These are phyloP conservation scores for Mimumesa dahlbomi DNA, from an alignment of 2,888 invertebrate genomes.

Conservation along the genomic window DNA sequence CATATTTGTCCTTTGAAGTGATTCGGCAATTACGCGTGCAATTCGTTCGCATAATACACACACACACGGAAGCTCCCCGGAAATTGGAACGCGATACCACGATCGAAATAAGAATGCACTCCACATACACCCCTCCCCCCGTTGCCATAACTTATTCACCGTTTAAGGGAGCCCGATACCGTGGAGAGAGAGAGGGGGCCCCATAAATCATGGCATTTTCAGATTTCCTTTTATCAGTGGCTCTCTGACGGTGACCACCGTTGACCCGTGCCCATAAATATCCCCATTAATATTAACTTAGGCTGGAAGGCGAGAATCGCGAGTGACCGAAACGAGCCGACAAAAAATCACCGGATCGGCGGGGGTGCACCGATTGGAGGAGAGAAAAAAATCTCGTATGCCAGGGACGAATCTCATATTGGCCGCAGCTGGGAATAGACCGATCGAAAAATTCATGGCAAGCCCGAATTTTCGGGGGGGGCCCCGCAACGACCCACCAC, in stretches of 20 bases:
- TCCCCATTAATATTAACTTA: conserved; percentile 80
- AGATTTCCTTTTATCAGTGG: conserved; percentile 78
- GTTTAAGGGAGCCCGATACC: conserved; percentile 67
- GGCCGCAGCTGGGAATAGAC: conserved; percentile 78
- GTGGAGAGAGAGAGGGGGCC: conserved; percentile 15
- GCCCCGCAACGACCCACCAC: background rate
- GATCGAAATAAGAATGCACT: conserved; percentile 43
- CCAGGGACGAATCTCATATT: conserved; percentile 78
- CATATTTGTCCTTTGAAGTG: no score
- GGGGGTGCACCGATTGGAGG: conserved; percentile 20
- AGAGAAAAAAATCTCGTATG: conserved; percentile 76
- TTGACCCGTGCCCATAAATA: conserved; percentile 79
- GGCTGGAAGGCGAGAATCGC: conserved; percentile 72
- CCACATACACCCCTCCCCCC: no score
- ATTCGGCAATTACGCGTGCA: no score
- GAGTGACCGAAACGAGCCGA: conserved; percentile 61
- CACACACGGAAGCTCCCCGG: no score
- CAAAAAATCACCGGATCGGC: conserved; percentile 49
- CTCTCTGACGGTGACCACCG: conserved; percentile 64
- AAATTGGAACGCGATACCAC: background rate
- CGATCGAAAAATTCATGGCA: conserved; percentile 77
- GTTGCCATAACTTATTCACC: conserved; percentile 74
- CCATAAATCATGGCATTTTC: conserved; percentile 79
- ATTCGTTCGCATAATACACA: no score
- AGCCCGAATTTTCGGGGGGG: conserved; percentile 38